phyloP scores from a whole-genome alignment of 2,113 vertebrate species.

The Ophiodon elongatus region DNA sequence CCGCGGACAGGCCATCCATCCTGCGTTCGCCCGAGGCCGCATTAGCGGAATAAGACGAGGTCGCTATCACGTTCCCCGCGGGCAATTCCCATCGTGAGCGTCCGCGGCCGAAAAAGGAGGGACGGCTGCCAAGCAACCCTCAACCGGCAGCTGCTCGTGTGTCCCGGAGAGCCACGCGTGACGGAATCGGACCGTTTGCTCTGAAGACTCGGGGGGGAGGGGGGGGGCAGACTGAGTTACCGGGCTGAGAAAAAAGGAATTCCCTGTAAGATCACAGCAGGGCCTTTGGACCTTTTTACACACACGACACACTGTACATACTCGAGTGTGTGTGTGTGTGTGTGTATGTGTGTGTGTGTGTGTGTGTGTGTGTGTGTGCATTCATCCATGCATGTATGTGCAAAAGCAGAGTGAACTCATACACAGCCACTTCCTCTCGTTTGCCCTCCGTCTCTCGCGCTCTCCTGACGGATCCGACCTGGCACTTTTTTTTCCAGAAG shows the following conservation, averaged over 20 bases:
- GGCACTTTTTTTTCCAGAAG: conserved; percentile 59
- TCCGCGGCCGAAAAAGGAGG: conserved; percentile 27
- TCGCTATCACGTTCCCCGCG: conserved; percentile 60
- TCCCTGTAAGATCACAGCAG: conserved; percentile 55
- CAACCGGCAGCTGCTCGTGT: conserved; percentile 56
- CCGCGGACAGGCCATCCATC: conserved; percentile 57
- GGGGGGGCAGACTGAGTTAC: conserved; percentile 51
- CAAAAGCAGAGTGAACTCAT: conserved; percentile 41
- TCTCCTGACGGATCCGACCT: conserved; percentile 42
- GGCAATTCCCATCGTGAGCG: conserved; percentile 54
- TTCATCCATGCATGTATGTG: conserved; percentile 53
- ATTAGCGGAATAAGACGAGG: conserved; percentile 56
- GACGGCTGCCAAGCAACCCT: conserved; percentile 59
- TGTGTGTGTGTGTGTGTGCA: conserved; percentile 22
- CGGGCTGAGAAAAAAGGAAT: conserved; percentile 21
- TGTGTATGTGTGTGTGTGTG: conserved; percentile 19
- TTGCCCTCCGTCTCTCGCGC: conserved; percentile 16
- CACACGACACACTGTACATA: conserved; percentile 2
- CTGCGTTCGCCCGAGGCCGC: conserved; percentile 40
- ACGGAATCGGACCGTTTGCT: conserved; percentile 24
- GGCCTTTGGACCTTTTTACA: conserved; percentile 28
- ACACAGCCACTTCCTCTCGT: conserved; percentile 11
- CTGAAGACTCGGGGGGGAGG: conserved; percentile 24
- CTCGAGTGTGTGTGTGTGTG: conserved; percentile 27
- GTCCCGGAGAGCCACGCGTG: conserved; percentile 30